Conservation (phyloP, 2,888 invertebrate genomes). For the Abscondita cerata region DNA sequence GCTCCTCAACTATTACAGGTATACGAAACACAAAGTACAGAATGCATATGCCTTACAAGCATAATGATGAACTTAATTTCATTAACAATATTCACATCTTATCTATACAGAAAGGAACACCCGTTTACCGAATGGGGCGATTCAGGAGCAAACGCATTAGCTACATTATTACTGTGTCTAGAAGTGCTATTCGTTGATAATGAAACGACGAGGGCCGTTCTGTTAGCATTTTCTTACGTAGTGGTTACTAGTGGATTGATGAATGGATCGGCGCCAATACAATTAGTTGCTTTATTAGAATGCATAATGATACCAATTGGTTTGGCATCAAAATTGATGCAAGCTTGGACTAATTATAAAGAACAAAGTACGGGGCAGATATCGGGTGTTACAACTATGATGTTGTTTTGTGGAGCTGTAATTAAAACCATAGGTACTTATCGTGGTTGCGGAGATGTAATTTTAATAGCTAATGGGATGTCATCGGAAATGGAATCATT, state of each 20-base stretch:
- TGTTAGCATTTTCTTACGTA: neutral
- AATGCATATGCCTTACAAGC: neutral
- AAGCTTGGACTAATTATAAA: slow-evolving; percentile 1
- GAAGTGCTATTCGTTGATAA: neutral
- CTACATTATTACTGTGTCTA: neutral
- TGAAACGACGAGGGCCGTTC: neutral
- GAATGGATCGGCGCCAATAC: neutral
- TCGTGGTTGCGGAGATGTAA: neutral
- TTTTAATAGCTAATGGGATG: neutral
- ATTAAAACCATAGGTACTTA: neutral
- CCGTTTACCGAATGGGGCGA: neutral
- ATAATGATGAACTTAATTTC: neutral
- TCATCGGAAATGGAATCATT: neutral
- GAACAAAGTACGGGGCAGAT: slow-evolving; percentile 11
- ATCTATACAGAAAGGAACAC: neutral
- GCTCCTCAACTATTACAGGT: neutral
- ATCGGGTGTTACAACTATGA: neutral
- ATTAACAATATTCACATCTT: neutral
- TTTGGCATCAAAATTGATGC: neutral
- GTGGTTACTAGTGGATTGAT: neutral
- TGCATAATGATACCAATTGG: slow-evolving; percentile 2
- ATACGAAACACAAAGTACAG: neutral
- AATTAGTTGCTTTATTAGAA: slow-evolving; percentile 2
- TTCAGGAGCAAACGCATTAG: neutral
- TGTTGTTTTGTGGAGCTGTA: neutral